Conservation (phyloP, 2,888 invertebrate species). For the Capitulum mitella region DNA sequence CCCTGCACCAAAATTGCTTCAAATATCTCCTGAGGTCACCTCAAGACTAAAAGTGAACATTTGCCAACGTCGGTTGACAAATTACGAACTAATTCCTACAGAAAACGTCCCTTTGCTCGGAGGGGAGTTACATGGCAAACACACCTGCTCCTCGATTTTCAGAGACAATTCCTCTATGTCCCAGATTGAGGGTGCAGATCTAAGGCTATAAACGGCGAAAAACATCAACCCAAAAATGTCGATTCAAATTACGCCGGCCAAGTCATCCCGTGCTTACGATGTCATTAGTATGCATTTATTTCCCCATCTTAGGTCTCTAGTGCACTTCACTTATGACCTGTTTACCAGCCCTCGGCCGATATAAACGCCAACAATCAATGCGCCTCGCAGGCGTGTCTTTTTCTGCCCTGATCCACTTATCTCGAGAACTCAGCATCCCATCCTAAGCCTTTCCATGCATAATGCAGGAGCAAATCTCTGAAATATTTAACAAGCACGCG, state of each 20-base stretch:
- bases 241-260: not conserved
- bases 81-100: no score
- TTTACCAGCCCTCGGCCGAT: not conserved
- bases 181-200: no score
- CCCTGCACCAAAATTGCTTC: no score
- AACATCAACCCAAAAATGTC: no score
- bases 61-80: no score
- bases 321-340: not conserved
- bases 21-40: no score
- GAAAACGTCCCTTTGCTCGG: no score
- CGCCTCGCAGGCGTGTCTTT: not conserved
- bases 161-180: no score
- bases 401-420: slow-evolving; percentile 6
- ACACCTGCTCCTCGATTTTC: no score
- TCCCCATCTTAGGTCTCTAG: not conserved
- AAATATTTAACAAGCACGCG: slow-evolving; percentile 17
- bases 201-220: no score
- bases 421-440: not conserved
- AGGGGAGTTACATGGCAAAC: no score
- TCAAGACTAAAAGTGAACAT: no score
- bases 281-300: not conserved
- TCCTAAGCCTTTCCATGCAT: slow-evolving; percentile 7
- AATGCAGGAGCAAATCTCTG: slow-evolving; percentile 7
- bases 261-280: not conserved
- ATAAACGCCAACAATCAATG: not conserved